Evolutionary conservation across 37 sponge, comb jelly and placozoan species (phyloP), one percentile per base, ranked within the genome.

Genomic region (Agelas oroides): DNA sequence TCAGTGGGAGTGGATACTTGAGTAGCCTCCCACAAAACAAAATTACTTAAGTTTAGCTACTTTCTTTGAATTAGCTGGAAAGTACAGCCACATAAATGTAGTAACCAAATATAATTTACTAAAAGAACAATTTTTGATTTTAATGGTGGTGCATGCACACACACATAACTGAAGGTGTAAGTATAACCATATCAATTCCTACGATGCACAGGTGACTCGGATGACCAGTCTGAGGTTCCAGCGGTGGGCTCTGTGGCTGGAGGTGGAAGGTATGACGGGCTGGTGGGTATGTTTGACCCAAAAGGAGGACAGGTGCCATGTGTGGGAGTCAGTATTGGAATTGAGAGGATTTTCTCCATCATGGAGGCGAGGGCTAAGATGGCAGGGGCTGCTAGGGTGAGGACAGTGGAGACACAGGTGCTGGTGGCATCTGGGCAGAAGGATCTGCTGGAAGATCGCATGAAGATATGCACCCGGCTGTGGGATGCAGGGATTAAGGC

Each of bases 251-350:
- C 97, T 12, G 92, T 96, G 60, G 88, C 97, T 40, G 99, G 92
- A 71, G 99, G 99, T 23, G 99, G 99, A 20, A 76, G 99, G 14
- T 99, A 99, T 66, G 99, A 99, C 77, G 88, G 83, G 30, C 88
- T 99, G 52, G 99, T 99, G 21, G 94, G 95, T 30, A 97, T 99
- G 99, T 99, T 97, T 85, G 92, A 92, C 70, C 81, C 90, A 31
- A 96, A 96, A 53, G 90, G 94, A 11, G 80, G 59, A 38, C 39
- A 65, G 41, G 96, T 95, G 8, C 97, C 99, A 28, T 99, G 99
- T 90, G 97, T 99, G 25, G 99, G 99, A 40, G 66, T 99, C 61
- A 99, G 99, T 59, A 92, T 99, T 80, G 99, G 99, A 37, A 94
- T 99, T 39, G 99, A 99, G 89, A 61, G 99, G n/a, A 63, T 99